phyloP scores from a whole-genome alignment of 2,888 invertebrate genomes.

The Antitype chi region DNA sequence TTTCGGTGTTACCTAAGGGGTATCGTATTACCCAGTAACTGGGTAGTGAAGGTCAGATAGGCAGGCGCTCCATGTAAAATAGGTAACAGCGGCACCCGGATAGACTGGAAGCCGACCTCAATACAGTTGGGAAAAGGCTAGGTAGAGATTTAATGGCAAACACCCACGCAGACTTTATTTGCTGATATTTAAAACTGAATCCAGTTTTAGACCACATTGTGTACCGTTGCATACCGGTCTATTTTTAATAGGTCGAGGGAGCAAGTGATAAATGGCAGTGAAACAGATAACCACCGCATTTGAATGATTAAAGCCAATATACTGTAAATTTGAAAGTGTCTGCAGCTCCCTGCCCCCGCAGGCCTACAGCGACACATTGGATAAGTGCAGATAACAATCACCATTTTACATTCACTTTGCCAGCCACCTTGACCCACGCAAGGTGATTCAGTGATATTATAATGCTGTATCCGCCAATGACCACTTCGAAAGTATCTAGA shows the following conservation, averaged over 20 bases:
- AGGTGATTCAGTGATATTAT: conserved; percentile 89
- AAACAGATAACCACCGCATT: conserved; percentile 40
- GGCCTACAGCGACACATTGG: conserved; percentile 67
- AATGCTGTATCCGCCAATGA: conserved; percentile 85
- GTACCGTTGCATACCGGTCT: conserved; percentile 39
- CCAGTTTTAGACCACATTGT: conserved; percentile 35
- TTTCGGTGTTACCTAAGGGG: too few relatives aligned
- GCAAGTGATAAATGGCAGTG: conserved; percentile 39
- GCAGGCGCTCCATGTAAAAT: too few relatives aligned
- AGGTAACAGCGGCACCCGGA: too few relatives aligned
- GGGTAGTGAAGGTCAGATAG: too few relatives aligned
- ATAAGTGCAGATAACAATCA: conserved; percentile 79
- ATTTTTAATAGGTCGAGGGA: conserved; percentile 45
- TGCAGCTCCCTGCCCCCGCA: conserved; percentile 44
- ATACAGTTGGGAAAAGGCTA: too few relatives aligned
- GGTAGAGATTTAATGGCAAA: conserved; percentile 44
- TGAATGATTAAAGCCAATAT: conserved; percentile 38
- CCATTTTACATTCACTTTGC: conserved; percentile 87
- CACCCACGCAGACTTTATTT: conserved; percentile 25
- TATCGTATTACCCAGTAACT: too few relatives aligned
- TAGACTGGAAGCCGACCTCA: too few relatives aligned
- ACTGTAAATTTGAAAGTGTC: conserved; percentile 68
- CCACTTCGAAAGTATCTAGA: conserved; percentile 85
- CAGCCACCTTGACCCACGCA: conserved; percentile 87
- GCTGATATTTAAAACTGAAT: conserved; percentile 44